Evolutionary conservation across 1,140 invertebrate species (phyloP), one percentile per base, ranked within the genome.

Genomic region (Sarcophaga peregrina): DNA sequence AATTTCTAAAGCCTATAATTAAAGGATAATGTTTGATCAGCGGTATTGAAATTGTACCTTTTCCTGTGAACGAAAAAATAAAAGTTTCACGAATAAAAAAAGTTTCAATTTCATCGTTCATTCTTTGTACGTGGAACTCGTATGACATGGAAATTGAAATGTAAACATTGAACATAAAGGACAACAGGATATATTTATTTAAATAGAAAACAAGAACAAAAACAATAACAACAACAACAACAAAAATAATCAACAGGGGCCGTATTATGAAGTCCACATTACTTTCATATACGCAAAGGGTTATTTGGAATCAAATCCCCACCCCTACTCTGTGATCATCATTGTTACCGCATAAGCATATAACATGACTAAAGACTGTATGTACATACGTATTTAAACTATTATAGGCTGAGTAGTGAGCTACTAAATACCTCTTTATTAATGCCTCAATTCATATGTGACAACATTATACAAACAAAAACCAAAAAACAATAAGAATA

Each of bases 21-120:
- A 89, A 88, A 85, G 86, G 88, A 89, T 89, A 89, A 89, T 89
- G 88, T 89, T 87, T 86, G 87, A 89, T 87, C 82, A 80, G 52
- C 73, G 80, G 58, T 62, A 82, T 82, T 58, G 17, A 48, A 20
- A 13, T 20, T 10, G 20, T 73, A 17, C 47, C 54, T 5, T 9
- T 48, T 25, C 45, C 62, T n/a, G n/a, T n/a, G n/a, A 50, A 62
- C 20, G 6, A n/a, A n/a, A 20, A 48, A 11, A 45, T 47, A 15
- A 45, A 78, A 17, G 9, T 20, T 81, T 52, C 3, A n/a, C 20
- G 47, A n/a, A 47, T n/a, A 46, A 17, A 82, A 68, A 83, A 89
- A 87, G 87, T 87, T 83, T 85, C 85, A 83, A 87, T 87, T 86
- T 83, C 86, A 85, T 46, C n/a, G n/a, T 58, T 37, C 25, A 4